A percentile compares a stretch with the other conserved stretches of the same genome.
These are phyloP conservation scores for Lissonota sp. DNA, from an alignment of 2,888 invertebrate species.

Conservation along the genomic window DNA sequence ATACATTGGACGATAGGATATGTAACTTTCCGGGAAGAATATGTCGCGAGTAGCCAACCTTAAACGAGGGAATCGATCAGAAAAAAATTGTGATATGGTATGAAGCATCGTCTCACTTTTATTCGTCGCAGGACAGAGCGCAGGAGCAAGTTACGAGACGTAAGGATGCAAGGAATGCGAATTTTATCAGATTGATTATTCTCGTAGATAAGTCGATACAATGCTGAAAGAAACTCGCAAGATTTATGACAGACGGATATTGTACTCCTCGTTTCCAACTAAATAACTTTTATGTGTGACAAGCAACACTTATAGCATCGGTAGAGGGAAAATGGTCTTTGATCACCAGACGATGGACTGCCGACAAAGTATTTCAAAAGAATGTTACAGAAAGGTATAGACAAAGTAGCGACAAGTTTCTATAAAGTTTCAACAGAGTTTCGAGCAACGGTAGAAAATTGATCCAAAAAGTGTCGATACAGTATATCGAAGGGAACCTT, in stretches of 20 bases:
- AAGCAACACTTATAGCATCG: no score
- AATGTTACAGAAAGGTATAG: not conserved
- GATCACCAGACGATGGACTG: no score
- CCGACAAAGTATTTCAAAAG: no score
- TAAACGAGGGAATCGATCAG: conserved; percentile 24
- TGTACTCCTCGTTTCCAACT: no score
- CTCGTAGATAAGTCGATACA: no score
- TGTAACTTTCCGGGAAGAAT: not conserved
- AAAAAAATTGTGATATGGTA: not conserved
- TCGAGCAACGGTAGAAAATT: not conserved
- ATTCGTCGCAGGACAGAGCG: not conserved
- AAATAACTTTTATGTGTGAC: no score
- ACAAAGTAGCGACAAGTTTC: not conserved
- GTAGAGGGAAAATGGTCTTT: no score
- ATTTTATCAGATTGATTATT: not conserved
- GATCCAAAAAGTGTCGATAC: no score
- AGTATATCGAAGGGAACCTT: no score
- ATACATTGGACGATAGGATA: conserved; percentile 2
- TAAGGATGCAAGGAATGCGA: not conserved
- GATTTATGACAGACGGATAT: no score
- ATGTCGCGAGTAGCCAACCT: not conserved
- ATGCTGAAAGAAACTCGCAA: no score
- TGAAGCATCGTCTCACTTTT: conserved; percentile 8
- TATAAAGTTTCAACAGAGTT: not conserved
- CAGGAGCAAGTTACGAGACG: not conserved